Conservation (phyloP, 2,113 vertebrate genomes). For the Marmota flaviventris region DNA sequence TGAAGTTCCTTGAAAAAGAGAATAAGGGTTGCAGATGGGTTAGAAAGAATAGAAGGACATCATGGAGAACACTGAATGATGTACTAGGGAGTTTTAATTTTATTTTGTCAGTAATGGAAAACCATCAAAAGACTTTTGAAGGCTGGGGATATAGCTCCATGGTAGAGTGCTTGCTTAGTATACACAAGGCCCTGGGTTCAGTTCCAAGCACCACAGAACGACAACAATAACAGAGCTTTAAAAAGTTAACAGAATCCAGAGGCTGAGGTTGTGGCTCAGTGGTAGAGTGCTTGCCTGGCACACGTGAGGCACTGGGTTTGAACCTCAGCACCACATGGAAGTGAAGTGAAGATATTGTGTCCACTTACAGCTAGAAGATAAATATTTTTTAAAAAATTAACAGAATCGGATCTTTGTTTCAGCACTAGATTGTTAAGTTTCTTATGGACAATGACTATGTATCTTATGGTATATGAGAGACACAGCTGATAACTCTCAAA, state of each 20-base stretch:
- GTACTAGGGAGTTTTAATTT: neutral
- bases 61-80: neutral
- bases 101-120: neutral
- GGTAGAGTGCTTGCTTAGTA: too few species aligned
- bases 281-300: too few species aligned
- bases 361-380: too few species aligned
- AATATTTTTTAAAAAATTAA: neutral
- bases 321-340: too few species aligned
- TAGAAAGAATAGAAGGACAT: neutral
- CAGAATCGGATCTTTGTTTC: slow-evolving; percentile 1
- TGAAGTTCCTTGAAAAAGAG: neutral
- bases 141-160: too few species aligned
- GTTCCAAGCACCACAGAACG: too few species aligned
- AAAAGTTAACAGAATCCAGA: neutral
- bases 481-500: neutral
- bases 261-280: too few species aligned
- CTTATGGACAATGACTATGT: neutral
- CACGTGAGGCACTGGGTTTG: too few species aligned
- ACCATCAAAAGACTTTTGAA: neutral
- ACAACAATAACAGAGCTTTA: neutral
- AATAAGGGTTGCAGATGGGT: neutral
- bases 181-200: too few species aligned
- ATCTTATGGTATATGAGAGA: slow-evolving; percentile 19
- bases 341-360: too few species aligned
- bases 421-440: neutral